Percentiles rank a stretch among this genome's conserved stretches.
These are phyloP conservation scores for Dromius quadrimaculatus DNA, from an alignment of 2,888 invertebrate genomes.

Conservation along the genomic window DNA sequence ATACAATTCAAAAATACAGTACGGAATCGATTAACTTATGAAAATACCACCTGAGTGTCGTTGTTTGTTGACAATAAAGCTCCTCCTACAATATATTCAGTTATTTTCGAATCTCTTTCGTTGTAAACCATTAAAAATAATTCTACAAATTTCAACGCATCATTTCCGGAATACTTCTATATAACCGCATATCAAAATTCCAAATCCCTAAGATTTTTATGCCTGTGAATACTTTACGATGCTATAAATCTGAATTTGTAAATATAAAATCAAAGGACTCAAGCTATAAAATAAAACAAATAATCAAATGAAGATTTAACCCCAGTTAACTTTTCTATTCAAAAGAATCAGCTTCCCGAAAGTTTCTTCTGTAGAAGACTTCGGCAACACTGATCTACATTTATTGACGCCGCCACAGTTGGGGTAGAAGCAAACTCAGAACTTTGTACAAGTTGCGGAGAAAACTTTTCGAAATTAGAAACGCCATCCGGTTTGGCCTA, in stretches of 20 bases:
- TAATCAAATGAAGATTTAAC: neutral
- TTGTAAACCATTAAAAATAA: no score
- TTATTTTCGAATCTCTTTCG: no score
- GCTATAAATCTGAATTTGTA: conserved; percentile 13
- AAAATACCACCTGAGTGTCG: no score
- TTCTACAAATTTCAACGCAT: no score
- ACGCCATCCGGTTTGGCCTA: conserved; percentile 15
- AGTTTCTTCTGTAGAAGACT: neutral
- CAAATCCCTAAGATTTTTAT: conserved; percentile 4
- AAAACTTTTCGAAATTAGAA: conserved; percentile 42
- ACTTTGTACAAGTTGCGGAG: conserved; percentile 14
- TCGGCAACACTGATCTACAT: conserved; percentile 30
- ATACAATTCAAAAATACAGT: no score
- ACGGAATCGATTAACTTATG: no score
- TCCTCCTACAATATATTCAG: no score
- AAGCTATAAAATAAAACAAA: conserved; percentile 27
- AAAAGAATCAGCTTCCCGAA: neutral
- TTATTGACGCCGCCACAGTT: neutral
- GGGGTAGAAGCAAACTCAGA: conserved; percentile 1
- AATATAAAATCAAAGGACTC: conserved; percentile 23
- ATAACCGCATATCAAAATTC: no score
- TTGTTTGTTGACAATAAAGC: no score
- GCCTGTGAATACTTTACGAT: neutral
- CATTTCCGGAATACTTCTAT: no score
- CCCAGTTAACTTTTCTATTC: neutral